Base-by-base conservation (phyloP, 2,888 invertebrate species). In the Branchipolynoe longqiensis region DNA sequence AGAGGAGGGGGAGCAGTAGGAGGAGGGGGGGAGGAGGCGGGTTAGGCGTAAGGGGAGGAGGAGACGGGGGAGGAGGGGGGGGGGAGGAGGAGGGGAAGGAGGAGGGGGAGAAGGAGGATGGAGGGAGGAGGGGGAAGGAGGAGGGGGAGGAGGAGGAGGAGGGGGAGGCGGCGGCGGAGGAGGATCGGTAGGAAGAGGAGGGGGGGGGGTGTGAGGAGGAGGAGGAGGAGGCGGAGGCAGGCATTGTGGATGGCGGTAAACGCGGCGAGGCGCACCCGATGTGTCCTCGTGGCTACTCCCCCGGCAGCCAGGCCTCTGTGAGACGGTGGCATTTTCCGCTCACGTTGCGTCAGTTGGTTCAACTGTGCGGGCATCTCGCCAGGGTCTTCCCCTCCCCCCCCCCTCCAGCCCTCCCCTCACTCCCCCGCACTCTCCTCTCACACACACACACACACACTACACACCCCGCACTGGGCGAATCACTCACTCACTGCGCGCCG, bases 341-440 rank as follows among this genome's bases (percentile, higher is more conserved):
- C 54, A 41, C 54, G 78, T 78, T 41, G 78, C 78, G 41, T 78
- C 78, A 78, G 78, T 78, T 78, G 78, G 78, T 78, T 41, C 78
- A 78, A 78, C 78, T 78, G 48, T 78, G 48, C 18, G 41, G 78
- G 22, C n/a, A n/a, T 78, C n/a, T 31, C 54, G 28, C 28, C 28
- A 78, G 48, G 48, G 78, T 48, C 78, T 8, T 48, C 41, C 48
- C 25, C 41, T 48, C 18, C 78, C 78, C 14, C 28, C 38, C 38
- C 18, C 25, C 38, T 18, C 48, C n/a, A 48, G 31, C 25, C 48
- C 12, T 48, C 48, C 78, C 1, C 78, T 28, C n/a, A n/a, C n/a
- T n/a, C n/a, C n/a, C n/a, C n/a, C n/a, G n/a, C n/a, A n/a, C n/a
- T n/a, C n/a, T n/a, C n/a, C n/a, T n/a, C n/a, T n/a, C n/a, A n/a